Base-by-base conservation (phyloP, 2,888 invertebrate genomes). In the Galerucella pusilla region DNA sequence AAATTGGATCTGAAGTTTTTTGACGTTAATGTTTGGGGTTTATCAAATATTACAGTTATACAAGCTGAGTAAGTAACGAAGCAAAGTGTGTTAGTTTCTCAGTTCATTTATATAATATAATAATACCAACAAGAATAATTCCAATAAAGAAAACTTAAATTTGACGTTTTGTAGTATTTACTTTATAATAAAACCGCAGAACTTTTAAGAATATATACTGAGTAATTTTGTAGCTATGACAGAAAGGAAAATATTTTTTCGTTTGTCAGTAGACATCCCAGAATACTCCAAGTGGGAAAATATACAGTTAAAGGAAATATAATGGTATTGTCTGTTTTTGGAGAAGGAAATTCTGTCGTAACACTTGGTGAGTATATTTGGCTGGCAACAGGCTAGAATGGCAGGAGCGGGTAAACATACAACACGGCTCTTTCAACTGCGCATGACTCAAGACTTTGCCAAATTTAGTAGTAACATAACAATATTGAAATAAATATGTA, bases 231-330 rank as follows among this genome's bases (percentile, higher is more conserved):
- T 49, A 80, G 80, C 42, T 67, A 78, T 14, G 77, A 81, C 70
- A 59, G 74, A 16, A 70, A 75, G 3, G 77, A 75, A 11, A 78
- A 78, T 49, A 60, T 63, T 57, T 46, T 80, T 25, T 76, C 69
- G 46, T 80, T 77, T 67, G 64, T 65, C 46, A 74, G 66, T 4
- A 2, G 52, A 2, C 12, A 61, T 57, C 80, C 80, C 6, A n/a
- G 64, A 54, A 0, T 79, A 20, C 60, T 9, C 11, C 77, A 77
- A 60, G 74, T 74, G 54, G 74, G 78, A 0, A 59, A 75, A 42
- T 81, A 81, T 35, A 68, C 70, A 20, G 20, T 80, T 2, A 73
- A 76, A 35, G 81, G 81, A 2, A 80, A 79, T 75, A 65, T 81
- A n/a, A 57, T 81, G 16, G 68, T 80, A 14, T n/a, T 80, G 12